Percentiles rank a stretch among this genome's conserved stretches.
phyloP scores from a whole-genome alignment of 2,797 vertebrate genomes.

The Gorsachius magnificus region DNA sequence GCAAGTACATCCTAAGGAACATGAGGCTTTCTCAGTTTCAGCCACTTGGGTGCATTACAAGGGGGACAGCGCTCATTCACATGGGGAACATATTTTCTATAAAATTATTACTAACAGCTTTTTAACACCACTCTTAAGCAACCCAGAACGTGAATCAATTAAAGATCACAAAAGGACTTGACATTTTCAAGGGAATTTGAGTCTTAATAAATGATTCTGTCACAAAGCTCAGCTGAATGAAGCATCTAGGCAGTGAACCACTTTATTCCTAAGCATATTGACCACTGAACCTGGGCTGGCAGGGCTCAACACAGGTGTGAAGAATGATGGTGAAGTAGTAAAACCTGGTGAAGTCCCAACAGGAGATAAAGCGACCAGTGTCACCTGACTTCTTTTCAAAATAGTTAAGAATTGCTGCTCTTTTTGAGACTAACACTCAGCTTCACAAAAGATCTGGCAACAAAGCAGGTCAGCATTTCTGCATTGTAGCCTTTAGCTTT shows the following conservation, averaged over 20 bases:
- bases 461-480: neutral
- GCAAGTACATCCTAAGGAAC: neutral
- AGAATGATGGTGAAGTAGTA: rapidly evolving
- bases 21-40: neutral
- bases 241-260: neutral
- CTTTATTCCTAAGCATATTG: neutral
- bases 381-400: neutral
- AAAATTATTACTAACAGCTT: neutral
- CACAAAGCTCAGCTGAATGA: neutral
- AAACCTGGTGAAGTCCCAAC: neutral
- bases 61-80: neutral
- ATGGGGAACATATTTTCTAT: neutral
- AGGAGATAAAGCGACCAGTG: neutral
- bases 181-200: neutral
- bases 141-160: neutral
- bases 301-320: neutral
- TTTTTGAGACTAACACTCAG: neutral
- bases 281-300: neutral
- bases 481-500: neutral
- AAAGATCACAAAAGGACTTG: neutral
- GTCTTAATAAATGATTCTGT: neutral
- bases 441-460: neutral
- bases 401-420: neutral
- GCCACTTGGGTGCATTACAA: neutral
- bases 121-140: neutral